Percentiles rank a stretch among this genome's conserved stretches.
phyloP scores from a whole-genome alignment of 37 sponge, comb jelly and placozoan genomes.

The Ephydatia muelleri region DNA sequence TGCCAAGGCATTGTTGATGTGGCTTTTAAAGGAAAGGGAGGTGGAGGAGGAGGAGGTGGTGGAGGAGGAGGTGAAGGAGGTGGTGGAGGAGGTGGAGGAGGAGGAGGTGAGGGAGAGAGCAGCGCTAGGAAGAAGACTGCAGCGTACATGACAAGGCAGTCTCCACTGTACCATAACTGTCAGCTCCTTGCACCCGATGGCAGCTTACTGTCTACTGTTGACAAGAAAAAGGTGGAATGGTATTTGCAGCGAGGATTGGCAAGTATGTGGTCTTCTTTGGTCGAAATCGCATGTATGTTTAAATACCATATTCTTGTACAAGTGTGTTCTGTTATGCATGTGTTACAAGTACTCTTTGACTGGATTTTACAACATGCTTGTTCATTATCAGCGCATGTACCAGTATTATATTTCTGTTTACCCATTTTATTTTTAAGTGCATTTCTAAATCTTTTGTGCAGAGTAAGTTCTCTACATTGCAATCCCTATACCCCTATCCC shows the following conservation, averaged over 20 bases:
- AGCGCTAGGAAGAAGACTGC: constrained; percentile 9
- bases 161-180: constrained; percentile 81
- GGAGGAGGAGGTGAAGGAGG: no score
- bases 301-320: neutral
- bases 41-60: no score
- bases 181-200: constrained; percentile 83
- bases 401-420: no score
- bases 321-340: no score
- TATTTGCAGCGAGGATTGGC: constrained; percentile 72
- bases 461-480: no score
- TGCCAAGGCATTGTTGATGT: constrained; percentile 61
- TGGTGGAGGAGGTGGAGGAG: neutral
- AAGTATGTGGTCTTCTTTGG: constrained; percentile 30
- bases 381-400: no score
- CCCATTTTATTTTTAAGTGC: no score
- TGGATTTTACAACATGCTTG: no score
- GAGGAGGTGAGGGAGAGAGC: neutral
- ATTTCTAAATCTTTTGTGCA: no score
- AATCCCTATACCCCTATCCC: no score
- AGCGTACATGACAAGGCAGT: constrained; percentile 46
- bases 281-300: no score
- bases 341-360: no score
- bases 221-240: constrained; percentile 80
- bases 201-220: constrained; percentile 63
- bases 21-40: neutral